These are phyloP conservation scores for Geopemphigus sp. DNA, from an alignment of 1,140 invertebrate genomes.

Conservation along the genomic window DNA sequence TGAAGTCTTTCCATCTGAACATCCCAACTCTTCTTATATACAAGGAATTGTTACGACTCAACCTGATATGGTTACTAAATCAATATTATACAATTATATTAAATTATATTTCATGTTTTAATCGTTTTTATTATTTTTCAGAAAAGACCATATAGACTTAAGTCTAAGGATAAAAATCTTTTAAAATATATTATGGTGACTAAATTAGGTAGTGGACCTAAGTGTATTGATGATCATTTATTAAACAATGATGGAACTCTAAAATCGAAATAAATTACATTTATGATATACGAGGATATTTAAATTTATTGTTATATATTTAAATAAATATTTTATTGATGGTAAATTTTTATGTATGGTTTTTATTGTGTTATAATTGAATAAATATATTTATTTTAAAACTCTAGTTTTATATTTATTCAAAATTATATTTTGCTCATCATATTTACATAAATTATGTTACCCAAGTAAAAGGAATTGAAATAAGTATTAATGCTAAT, in stretches of 20 bases:
- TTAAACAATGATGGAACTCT: constrained; percentile 60
- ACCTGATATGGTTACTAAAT: not conserved
- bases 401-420: too few species aligned
- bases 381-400: too few species aligned
- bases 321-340: not conserved
- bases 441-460: too few species aligned
- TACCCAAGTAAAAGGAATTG: too few species aligned
- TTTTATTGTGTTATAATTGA: too few species aligned
- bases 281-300: not conserved
- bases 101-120: not conserved
- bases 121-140: constrained; percentile 8
- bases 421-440: too few species aligned
- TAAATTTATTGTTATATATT: not conserved
- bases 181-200: constrained; percentile 83
- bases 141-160: not conserved
- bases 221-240: constrained; percentile 61
- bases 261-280: constrained; percentile 26
- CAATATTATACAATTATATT: not conserved
- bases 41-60: not conserved
- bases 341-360: too few species aligned
- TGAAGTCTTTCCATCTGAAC: constrained; percentile 68
- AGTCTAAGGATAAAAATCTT: constrained; percentile 56
- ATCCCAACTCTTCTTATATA: constrained; percentile 16
- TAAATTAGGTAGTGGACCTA: constrained; percentile 72
- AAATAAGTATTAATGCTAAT: too few species aligned